Evolutionary conservation across 2,888 invertebrate genomes (phyloP), one percentile per base, ranked within the genome.

Genomic region (Tetragonula carbonaria): DNA sequence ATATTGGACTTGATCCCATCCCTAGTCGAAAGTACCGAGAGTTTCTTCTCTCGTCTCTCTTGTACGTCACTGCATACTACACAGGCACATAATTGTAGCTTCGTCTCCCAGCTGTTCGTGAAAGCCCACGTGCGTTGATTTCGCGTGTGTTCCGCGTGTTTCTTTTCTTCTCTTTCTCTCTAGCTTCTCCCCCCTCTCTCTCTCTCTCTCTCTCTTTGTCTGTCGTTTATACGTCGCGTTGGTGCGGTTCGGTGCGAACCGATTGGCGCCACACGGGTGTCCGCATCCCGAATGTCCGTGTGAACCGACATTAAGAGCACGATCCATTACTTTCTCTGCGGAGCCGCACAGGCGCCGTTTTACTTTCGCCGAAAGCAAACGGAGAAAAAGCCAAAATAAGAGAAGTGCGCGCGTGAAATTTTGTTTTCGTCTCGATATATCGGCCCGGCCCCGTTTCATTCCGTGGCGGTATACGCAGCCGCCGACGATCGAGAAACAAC

Each of bases 91-190:
- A 88, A 86, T 79, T 74, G 88, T 76, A 75, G 75, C 78, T 87
- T 79, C 87, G 90, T 90, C 87, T 86, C 85, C 90, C 90, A 90
- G 90, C 88, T 90, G 90, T 87, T 88, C 87, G 91, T 87, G 91
- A 90, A 91, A 91, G 91, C 88, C 74, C 66, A 71, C 72, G 62
- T 74, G 70, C 70, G 55, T 74, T 53, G 53, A 71, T 70, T 71
- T 71, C 53, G 57, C 59, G 62, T 72, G 59, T 72, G 13, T n/a
- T 14, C 16, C 28, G 4, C 6, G 28, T 0, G 33, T 75, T 16
- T 51, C 8, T 45, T 45, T 45, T 65, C 57, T 57, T 23, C 55
- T 57, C 45, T 51, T 6, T 55, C 57, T 23, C 51, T 65, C 70
- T 14, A 23, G n/a, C n/a, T 59, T n/a, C 21, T 28, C 28, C 1